Evolutionary conservation across 1,140 invertebrate genomes (phyloP), one percentile per base, ranked within the genome.

Genomic region (Halyomorpha halys): DNA sequence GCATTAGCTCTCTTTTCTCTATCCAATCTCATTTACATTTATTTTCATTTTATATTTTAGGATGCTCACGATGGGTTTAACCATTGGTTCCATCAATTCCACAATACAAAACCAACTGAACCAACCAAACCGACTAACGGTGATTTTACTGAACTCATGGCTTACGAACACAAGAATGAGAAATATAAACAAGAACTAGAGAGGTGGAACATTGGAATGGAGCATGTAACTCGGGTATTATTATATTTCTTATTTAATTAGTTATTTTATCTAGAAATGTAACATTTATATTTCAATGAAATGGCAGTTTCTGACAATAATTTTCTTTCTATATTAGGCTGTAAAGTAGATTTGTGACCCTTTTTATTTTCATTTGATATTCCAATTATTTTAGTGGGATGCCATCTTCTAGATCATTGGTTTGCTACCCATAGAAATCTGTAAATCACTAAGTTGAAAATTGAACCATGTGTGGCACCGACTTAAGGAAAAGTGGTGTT

Each of bases 71-170:
- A 94, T 73, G 84, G 85, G 47, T 95, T 94, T 76, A 83, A 84
- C 64, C 86, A 90, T 70, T 96, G 93, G 93, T 91, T 91, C 68
- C 81, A 86, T 64, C 83, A 89, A 70, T 90, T 81, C 66, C 86
- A 94, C 71, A 83, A 89, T 71, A 83, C 81, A 1, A 86, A 86
- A 74, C 93, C 92, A 2, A 76, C 76, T 54, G 49, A 66, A 61
- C 82, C 82, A 62, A 76, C 84, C 0, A 79, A 83, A 54, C 66
- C 65, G 0, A 74, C 78, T 9, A 82, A 82, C 72, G 82, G 83
- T 6, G 83, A 84, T 34, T 96, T 94, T 70, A 86, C 90, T 0
- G 91, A 96, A 72, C 89, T 87, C 74, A 87, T 96, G 59, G 89
- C 89, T 8, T 82, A 87, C 72, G 89, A 96, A 73, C 91, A 94